Evolutionary conservation across 92 coral and sea anemone species (phyloP), one percentile per base, ranked within the genome.

Genomic region (Ricordea florida): DNA sequence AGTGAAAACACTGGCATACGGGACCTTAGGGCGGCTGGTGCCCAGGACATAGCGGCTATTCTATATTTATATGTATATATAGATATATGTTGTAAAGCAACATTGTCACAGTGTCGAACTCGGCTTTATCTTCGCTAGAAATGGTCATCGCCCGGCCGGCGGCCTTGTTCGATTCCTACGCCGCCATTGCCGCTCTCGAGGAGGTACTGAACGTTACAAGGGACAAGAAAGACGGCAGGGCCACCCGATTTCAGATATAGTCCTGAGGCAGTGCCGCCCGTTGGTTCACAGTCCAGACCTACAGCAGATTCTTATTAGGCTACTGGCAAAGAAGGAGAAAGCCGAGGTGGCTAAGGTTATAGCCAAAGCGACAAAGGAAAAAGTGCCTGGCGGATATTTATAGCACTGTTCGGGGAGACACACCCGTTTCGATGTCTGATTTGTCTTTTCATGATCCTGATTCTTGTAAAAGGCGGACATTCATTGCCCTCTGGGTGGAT

Each of bases 281-380:
- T 38, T 68, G 63, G 11, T 49, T 6, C n/a, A 6, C 20, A 49
- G 32, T 35, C 46, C 62, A 22, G 22, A 5, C 64, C 37, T 70
- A 5, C 78, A 70, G 35, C 49, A 67, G 29, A 25, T 67, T 10
- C 15, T 55, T 1, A 41, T 53, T 9, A 55, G 37, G 26, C 16
- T 53, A 9, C 36, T 70, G 13, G 67, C 77, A 0, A 32, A 62
- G 5, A 53, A 36, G 24, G 52, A 13, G 51, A 50, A 70, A 32
- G 78, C 67, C 10, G 78, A 70, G 66, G 40, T 70, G 49, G 78
- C 52, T 9, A 38, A 29, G 20, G 78, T 70, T 3, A 70, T 37
- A 24, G 78, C 50, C 11, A 37, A 36, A 25, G 41, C 10, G 36
- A 36, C 41, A 9, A 70, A 55, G 20, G 29, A 29, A 63, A 13